These are phyloP conservation scores for Notarius quadriscutis DNA, from an alignment of 2,113 vertebrate species.

Conservation along the genomic window DNA sequence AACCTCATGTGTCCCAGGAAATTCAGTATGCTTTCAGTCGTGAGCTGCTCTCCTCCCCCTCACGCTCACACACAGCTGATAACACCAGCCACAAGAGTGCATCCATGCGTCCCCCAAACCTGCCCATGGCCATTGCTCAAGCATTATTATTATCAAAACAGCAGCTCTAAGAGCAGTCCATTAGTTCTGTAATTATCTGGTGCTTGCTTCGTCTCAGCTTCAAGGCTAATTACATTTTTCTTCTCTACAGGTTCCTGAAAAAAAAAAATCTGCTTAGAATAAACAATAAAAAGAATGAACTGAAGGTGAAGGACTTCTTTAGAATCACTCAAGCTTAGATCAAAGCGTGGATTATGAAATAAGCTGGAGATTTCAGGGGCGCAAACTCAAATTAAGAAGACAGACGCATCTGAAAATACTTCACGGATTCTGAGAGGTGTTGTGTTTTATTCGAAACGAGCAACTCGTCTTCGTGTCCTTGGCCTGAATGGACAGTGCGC, in stretches of 20 bases:
- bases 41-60: constrained; percentile 33
- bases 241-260: neutral
- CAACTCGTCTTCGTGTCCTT: neutral
- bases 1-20: constrained; percentile 29
- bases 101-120: constrained; percentile 44
- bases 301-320: neutral
- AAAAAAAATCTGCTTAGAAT: neutral
- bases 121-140: constrained; percentile 36
- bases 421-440: neutral
- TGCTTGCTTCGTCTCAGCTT: constrained; percentile 13
- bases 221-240: neutral
- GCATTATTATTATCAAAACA: constrained; percentile 27
- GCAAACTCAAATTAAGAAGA: neutral
- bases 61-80: constrained; percentile 36
- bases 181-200: constrained; percentile 29
- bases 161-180: constrained; percentile 5
- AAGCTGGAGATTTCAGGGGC: neutral
- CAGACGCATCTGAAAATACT: neutral
- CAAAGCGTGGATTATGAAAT: neutral
- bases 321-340: neutral
- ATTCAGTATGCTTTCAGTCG: constrained; percentile 20
- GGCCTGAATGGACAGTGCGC: neutral
- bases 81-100: constrained; percentile 44
- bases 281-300: neutral
- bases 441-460: neutral